Percentiles rank a stretch among this genome's conserved stretches.
phyloP scores from a whole-genome alignment of 2,797 vertebrate species.

The Pitangus sulphuratus region DNA sequence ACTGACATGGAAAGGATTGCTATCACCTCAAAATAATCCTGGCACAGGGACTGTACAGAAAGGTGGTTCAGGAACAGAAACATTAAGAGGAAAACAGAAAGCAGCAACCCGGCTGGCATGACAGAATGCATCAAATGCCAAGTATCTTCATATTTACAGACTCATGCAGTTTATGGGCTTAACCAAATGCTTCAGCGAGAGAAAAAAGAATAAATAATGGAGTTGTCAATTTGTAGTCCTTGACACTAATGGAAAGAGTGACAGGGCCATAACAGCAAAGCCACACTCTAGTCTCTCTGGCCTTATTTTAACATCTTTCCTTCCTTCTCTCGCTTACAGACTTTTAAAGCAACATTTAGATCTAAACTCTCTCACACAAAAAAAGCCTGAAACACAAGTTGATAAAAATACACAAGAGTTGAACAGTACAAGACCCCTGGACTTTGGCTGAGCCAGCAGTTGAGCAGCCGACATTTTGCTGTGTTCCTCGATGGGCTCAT shows the following conservation, averaged over 20 bases:
- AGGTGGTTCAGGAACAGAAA: slow-evolving; percentile 33
- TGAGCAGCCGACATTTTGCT: neutral
- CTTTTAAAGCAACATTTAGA: neutral
- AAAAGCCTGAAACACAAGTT: neutral
- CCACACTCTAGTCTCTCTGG: neutral
- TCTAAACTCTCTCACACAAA: neutral
- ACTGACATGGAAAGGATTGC: neutral
- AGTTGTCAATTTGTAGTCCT: neutral
- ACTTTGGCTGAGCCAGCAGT: neutral
- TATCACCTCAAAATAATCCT: neutral
- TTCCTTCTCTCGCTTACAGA: neutral
- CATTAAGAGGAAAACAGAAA: neutral
- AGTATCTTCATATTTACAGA: slow-evolving; percentile 1
- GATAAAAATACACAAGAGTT: neutral
- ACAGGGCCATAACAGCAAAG: neutral
- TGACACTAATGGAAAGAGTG: neutral
- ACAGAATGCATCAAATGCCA: slow-evolving; percentile 3
- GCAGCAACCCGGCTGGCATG: neutral
- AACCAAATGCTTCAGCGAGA: neutral
- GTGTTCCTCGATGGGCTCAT: neutral
- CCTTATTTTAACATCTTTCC: neutral
- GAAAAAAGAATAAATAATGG: neutral
- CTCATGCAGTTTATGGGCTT: neutral
- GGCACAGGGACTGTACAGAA: neutral
- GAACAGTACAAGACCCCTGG: neutral